Percentiles rank a stretch among this genome's conserved stretches.
phyloP scores from a whole-genome alignment of 2,113 vertebrate species.

The Nerophis lumbriciformis region DNA sequence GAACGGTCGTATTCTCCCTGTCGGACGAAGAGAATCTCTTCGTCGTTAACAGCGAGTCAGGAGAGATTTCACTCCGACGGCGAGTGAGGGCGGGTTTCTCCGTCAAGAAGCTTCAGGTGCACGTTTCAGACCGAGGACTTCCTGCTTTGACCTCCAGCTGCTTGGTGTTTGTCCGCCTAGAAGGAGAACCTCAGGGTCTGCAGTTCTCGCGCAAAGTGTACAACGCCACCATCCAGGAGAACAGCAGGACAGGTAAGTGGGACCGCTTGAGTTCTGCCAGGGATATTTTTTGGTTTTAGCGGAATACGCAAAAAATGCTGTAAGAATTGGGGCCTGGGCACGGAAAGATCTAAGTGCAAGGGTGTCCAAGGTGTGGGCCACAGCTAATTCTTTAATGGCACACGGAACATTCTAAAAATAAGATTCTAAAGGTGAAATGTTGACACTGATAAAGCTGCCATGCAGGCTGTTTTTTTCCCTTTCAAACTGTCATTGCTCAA shows the following conservation, averaged over 20 bases:
- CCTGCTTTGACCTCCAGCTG: constrained; percentile 73
- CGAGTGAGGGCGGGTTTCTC: constrained; percentile 61
- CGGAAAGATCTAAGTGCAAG: no score
- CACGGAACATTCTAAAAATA: no score
- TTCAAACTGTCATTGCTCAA: no score
- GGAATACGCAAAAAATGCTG: no score
- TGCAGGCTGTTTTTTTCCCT: no score
- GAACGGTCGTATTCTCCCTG: constrained; percentile 73
- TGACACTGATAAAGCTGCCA: no score
- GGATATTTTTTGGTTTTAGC: no score
- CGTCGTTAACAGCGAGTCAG: constrained; percentile 69
- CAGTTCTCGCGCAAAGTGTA: constrained; percentile 77
- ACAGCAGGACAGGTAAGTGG: constrained; percentile 76
- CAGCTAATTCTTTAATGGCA: no score
- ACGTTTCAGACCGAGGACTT: constrained; percentile 75
- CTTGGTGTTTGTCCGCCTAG: constrained; percentile 76
- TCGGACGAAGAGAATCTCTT: constrained; percentile 68
- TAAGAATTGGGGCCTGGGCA: no score
- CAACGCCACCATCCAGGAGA: constrained; percentile 74
- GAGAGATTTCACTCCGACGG: constrained; percentile 75
- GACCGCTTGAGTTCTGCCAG: no score
- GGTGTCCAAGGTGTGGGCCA: no score
- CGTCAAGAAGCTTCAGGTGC: constrained; percentile 70
- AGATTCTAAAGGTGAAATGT: no score
- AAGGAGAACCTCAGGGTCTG: constrained; percentile 68